Evolutionary conservation across 37 sponge, comb jelly and placozoan species (phyloP), one percentile per base, ranked within the genome.

Genomic region (Hexactinellida sp.): DNA sequence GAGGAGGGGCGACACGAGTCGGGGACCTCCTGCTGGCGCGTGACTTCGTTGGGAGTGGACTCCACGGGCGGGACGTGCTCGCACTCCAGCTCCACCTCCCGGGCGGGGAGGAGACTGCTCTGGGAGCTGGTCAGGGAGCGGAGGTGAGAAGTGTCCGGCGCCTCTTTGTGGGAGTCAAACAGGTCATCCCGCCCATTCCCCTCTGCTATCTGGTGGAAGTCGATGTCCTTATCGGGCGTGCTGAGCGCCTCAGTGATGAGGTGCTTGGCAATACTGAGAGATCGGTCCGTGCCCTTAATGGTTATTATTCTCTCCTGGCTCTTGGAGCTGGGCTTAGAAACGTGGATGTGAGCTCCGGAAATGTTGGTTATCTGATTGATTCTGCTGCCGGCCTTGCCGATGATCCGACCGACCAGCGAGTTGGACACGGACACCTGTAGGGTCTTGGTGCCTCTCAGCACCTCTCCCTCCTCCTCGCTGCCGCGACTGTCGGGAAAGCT

Each of bases 311-410:
- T 82, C 83, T 93, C 93, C 36, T 92, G 83, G 24, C 89, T 88
- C 82, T 90, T 91, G 7, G 91, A 88, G 25, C 87, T 90, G 24
- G 91, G 89, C 30, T 90, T 87, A 36, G 93, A 91, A 16, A 95
- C 92, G 19, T 89, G 91, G 83, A 95, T 95, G 54, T 95, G 96
- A 37, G 96, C 93, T 36, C 96, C 96, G 39, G 91, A 89, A 0
- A 36, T 76, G 0, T 85, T 93, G 39, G 92, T 92, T 1, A 95
- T 95, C 38, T 82, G 89, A 82, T 93, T 96, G 86, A 96, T 96
- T 82, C 92, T 92, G 28, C 87, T 41, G 16, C 97, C 97, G 28
- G 89, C 89, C 32, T 84, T 86, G 0, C 97, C 97, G 23, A 96
- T 96, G 54, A 96, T 88, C 38, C 97, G 88, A 0, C 97, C 95